phyloP scores from a whole-genome alignment of 1,140 invertebrate species.

The Dinoponera quadriceps region DNA sequence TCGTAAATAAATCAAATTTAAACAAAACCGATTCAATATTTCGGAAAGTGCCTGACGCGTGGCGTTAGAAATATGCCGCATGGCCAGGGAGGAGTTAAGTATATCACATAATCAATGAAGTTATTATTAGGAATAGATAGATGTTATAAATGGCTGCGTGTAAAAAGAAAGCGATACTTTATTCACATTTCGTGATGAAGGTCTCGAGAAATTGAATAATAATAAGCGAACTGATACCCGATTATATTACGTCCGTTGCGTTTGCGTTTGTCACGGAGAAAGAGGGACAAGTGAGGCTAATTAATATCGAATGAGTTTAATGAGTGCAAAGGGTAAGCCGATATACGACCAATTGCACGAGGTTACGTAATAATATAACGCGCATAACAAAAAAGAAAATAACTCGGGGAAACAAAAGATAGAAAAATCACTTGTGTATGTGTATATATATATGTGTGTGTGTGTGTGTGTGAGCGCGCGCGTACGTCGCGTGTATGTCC shows the following conservation, averaged over 20 bases:
- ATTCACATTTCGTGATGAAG: not conserved
- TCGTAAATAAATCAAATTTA: not conserved
- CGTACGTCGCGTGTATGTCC: no score
- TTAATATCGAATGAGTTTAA: not conserved
- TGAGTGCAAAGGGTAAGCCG: constrained; percentile 1
- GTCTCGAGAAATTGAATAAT: not conserved
- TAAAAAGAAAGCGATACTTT: constrained; percentile 22
- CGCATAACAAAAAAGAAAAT: not conserved
- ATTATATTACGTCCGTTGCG: not conserved
- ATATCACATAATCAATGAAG: constrained; percentile 40
- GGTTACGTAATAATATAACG: not conserved
- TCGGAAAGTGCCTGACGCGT: not conserved
- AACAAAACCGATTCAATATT: not conserved
- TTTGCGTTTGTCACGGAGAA: not conserved
- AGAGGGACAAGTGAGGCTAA: not conserved
- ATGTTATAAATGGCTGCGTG: constrained; percentile 31
- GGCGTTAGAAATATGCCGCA: constrained; percentile 7
- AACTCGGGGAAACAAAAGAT: not conserved
- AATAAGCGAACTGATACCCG: not conserved
- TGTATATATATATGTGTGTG: no score
- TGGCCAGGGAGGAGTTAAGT: constrained; percentile 22
- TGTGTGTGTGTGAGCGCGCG: no score
- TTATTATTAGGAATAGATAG: constrained; percentile 33
- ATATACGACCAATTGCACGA: not conserved
- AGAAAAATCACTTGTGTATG: not conserved